phyloP scores from a whole-genome alignment of 2,113 vertebrate genomes.

The Columbina picui region DNA sequence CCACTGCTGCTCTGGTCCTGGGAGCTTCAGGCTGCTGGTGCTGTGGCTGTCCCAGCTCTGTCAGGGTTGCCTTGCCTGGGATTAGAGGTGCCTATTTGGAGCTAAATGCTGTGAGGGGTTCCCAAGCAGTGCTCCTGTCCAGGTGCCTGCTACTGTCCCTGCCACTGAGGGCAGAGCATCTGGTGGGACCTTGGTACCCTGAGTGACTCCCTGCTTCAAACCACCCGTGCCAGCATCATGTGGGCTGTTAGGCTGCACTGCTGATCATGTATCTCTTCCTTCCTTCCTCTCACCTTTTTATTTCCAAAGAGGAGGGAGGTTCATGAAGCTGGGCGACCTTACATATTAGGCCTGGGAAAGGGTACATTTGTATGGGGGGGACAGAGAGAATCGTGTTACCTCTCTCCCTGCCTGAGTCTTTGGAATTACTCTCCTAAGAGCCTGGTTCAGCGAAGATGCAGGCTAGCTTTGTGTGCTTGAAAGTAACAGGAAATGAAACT shows the following conservation, averaged over 20 bases:
- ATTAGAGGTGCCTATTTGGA: neutral
- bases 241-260: neutral
- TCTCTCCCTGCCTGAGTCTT: neutral
- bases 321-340: neutral
- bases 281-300: no score
- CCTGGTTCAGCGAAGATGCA: neutral
- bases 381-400: neutral
- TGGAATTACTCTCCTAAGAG: neutral
- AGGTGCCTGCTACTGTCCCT: neutral
- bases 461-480: neutral
- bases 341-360: neutral
- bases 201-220: rapidly evolving
- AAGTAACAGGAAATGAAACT: neutral
- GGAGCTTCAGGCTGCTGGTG: neutral
- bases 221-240: rapidly evolving
- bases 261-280: rapidly evolving
- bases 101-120: neutral
- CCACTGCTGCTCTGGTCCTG: rapidly evolving
- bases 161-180: neutral
- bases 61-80: no score
- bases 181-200: rapidly evolving
- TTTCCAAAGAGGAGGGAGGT: neutral
- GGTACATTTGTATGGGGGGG: rapidly evolving
- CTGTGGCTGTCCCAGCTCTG: neutral
- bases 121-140: neutral